A percentile compares a stretch with the other conserved stretches of the same genome.
Conservation (phyloP, 2,888 invertebrate genomes). For the Lasioglossum leucozonium region DNA sequence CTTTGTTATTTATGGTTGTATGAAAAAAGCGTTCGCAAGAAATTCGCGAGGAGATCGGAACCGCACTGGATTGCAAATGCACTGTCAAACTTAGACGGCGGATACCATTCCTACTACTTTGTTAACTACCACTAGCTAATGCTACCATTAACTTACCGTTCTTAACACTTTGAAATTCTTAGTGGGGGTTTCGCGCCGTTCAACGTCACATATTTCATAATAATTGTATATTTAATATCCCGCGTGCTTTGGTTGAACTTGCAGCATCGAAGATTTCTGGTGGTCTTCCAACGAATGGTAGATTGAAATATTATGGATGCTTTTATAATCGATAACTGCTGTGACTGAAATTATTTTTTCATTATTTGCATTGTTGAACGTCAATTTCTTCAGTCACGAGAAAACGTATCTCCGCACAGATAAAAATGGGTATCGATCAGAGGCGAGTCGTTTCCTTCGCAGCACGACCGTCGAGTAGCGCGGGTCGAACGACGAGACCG, state of each 20-base stretch:
- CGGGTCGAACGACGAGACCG: neutral
- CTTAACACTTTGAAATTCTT: neutral
- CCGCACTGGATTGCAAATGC: neutral
- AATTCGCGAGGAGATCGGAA: conserved; percentile 12
- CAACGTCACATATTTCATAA: neutral
- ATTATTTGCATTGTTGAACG: neutral
- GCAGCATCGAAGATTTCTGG: neutral
- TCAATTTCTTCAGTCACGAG: neutral
- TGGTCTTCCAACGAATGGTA: too few relatives aligned
- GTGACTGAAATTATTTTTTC: neutral
- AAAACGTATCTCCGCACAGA: neutral
- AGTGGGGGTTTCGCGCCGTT: neutral
- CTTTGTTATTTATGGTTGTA: conserved; percentile 45
- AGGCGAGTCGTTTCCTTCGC: neutral
- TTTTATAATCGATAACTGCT: too few relatives aligned
- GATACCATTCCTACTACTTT: neutral
- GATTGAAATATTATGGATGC: too few relatives aligned
- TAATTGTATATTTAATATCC: neutral
- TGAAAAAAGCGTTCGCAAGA: conserved; percentile 32
- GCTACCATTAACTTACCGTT: neutral
- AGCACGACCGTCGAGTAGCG: neutral
- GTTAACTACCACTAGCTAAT: neutral
- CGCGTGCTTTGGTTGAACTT: neutral
- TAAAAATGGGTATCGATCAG: neutral
- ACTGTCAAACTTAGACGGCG: neutral